Base-by-base conservation (phyloP, 2,797 vertebrate genomes). In the Bothrops alternatus region DNA sequence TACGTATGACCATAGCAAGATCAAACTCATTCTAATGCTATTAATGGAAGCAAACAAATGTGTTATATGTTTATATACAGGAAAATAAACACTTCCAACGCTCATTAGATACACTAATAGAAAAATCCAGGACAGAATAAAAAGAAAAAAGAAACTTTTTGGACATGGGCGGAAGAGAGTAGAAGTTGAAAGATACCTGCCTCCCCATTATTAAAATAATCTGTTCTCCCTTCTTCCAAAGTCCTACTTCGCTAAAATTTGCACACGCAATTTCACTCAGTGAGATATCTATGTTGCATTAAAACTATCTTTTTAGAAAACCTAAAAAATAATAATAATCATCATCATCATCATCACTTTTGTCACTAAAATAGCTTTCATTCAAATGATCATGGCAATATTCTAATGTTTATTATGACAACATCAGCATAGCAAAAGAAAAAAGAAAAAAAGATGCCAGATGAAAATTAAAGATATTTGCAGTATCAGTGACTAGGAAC, bases 401-500 rank as follows among this genome's bases (percentile, higher is more conserved):
- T 89, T 26, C n/a, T 13, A 16, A 89, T 87, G 56, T 88, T 73
- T 91, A 69, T 14, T 93, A 88, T 91, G 87, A 37, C 89, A 93
- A 90, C 13, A 56, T 13, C 18, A 88, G 26, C 63, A 94, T 94
- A 42, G 86, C 92, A 86, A 94, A 95, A 32, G 32, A 32, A 90
- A 69, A 20, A 6, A 73, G 37, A 37, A 61, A 89, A 93, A 89
- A 94, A 78, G n/a, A 7, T 93, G 91, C 91, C 95, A 93, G 58
- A 69, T 69, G 12, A 93, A 95, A 95, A 93, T 61, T 92, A 32
- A 32, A 91, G 26, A 92, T 91, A 94, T 82, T 93, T 87, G 78
- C 16, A 93, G 82, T 26, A 95, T 63, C 91, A 94, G 60, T 86
- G 93, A 92, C 87, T 0, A 14, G 63, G 47, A 89, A 82, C n/a